Conservation (phyloP, 2,113 vertebrate genomes). For the Bubo bubo region DNA sequence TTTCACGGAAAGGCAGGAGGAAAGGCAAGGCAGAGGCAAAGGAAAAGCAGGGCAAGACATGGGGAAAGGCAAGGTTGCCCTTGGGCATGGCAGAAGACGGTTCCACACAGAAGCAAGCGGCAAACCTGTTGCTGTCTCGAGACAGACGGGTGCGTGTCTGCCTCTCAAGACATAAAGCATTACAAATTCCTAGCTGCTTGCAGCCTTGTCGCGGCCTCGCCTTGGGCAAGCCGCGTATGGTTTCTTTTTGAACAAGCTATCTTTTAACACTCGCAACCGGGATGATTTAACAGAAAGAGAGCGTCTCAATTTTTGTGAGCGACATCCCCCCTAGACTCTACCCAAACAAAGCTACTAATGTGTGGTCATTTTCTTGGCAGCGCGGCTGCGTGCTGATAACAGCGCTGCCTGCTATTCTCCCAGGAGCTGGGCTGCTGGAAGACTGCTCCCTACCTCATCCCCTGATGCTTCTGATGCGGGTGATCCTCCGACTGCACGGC, state of each 20-base stretch:
- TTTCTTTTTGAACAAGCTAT: conserved; percentile 81
- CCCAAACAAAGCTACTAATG: conserved; percentile 92
- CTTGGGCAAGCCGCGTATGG: conserved; percentile 61
- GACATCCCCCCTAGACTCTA: conserved; percentile 80
- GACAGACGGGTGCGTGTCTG: conserved; percentile 22
- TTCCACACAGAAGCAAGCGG: not conserved
- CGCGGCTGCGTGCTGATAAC: conserved; percentile 84
- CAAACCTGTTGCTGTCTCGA: conserved; percentile 18
- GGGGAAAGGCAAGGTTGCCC: not conserved
- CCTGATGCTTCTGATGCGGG: conserved; percentile 84
- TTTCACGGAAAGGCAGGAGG: conserved; percentile 23
- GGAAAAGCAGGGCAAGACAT: not conserved
- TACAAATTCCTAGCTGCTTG: conserved; percentile 45
- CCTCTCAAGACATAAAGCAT: conserved; percentile 56
- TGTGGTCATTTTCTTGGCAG: conserved; percentile 85
- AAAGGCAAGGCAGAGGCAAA: not conserved
- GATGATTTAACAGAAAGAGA: conserved; percentile 84
- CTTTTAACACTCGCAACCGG: conserved; percentile 82
- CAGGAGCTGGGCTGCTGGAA: conserved; percentile 82
- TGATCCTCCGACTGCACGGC: conserved; percentile 94
- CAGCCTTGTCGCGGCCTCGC: conserved; percentile 55
- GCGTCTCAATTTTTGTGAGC: conserved; percentile 74
- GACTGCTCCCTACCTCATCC: conserved; percentile 84
- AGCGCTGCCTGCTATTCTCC: conserved; percentile 82
- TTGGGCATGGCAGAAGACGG: not conserved